Base-by-base conservation (phyloP, 2,113 vertebrate genomes). In the Gallinago jamesoni region DNA sequence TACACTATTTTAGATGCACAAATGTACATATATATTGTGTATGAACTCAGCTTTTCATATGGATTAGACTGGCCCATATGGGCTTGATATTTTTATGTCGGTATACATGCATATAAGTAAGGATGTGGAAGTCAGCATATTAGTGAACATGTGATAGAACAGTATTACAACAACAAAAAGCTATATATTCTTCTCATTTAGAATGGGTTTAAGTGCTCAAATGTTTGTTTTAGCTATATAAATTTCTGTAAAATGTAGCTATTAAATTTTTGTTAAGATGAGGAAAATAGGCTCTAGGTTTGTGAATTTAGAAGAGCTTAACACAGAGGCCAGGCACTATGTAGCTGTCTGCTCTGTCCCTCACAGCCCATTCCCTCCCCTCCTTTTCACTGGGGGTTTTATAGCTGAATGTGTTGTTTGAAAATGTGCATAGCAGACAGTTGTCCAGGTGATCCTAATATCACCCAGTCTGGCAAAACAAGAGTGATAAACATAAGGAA, bases 391-490 rank as follows among this genome's bases (percentile, higher is more conserved):
- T 35, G 13, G 27, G 33, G 4, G 4, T 35, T 85, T 56, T 60
- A 17, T 35, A 76, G 53, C 67, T 39, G 21, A 74, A 22, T 21
- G 23, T 23, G 9, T 68, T 52, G 31, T 67, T 86, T 96, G 41
- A 64, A 91, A 87, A 47, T 63, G 45, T 75, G 57, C 45, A 48
- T 90, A 48, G 57, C 69, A 90, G 56, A 33, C 48, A 66, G n/a
- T 66, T 86, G 81, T 94, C 53, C 28, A 86, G 73, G 75, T 70
- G 59, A 74, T 45, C 62, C 33, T 78, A 57, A 19, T n/a, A 50
- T 91, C 89, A 84, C 22, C 89, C 59, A 60, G 17, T 57, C 91
- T 95, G 84, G 16, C 88, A 94, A 94, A 92, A 82, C 73, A 50
- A 77, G 50, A 82, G 31, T 70, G 63, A 87, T 88, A 93, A 94